Conservation (phyloP, 2,888 invertebrate species). For the Myathropa florea region DNA sequence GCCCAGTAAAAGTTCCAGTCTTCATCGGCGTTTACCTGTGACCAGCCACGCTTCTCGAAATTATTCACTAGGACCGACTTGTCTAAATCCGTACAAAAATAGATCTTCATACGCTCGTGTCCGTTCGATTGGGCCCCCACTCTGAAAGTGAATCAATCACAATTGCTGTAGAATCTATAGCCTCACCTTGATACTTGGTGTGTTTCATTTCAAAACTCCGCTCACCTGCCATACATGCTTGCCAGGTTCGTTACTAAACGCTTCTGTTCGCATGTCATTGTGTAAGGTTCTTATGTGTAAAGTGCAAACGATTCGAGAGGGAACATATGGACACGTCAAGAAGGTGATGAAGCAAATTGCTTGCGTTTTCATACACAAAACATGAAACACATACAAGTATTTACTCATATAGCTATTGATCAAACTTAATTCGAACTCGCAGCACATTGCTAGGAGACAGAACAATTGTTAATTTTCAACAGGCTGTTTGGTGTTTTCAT, state of each 20-base stretch:
- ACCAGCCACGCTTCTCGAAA: slow-evolving; percentile 95
- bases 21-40: slow-evolving; percentile 90
- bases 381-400: not conserved
- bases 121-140: slow-evolving; percentile 68
- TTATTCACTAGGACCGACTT: slow-evolving; percentile 95
- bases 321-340: slow-evolving; percentile 30
- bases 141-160: slow-evolving; percentile 65
- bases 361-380: slow-evolving; percentile 21
- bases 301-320: not conserved
- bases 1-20: slow-evolving; percentile 99
- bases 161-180: slow-evolving; percentile 9
- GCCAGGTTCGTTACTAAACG: slow-evolving; percentile 75
- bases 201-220: not conserved
- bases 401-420: slow-evolving; percentile 32
- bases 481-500: not conserved
- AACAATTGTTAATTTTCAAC: slow-evolving; percentile 8
- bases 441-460: slow-evolving; percentile 1
- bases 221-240: slow-evolving; percentile 81
- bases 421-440: slow-evolving; percentile 4
- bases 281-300: slow-evolving; percentile 1
- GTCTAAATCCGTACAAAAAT: slow-evolving; percentile 85
- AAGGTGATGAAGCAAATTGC: slow-evolving; percentile 31
- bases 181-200: not conserved
- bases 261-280: slow-evolving; percentile 72
- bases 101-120: slow-evolving; percentile 76